Evolutionary conservation across 2,888 invertebrate genomes (phyloP).

Genomic region (Erannis defoliaria): DNA sequence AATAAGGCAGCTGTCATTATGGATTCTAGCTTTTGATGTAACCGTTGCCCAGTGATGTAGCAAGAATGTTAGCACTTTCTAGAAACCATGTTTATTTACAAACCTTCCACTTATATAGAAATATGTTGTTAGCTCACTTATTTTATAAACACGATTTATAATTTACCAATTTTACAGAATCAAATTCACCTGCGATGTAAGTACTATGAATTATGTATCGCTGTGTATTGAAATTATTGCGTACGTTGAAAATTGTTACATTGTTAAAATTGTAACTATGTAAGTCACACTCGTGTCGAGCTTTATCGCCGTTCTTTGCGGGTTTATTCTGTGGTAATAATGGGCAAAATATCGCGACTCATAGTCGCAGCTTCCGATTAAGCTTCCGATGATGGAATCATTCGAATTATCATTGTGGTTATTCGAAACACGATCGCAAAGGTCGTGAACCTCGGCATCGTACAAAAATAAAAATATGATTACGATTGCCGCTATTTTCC

Average conservation of each 20-base stretch:
- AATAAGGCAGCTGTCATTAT: background rate
- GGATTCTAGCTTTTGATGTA: background rate
- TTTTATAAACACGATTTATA: constrained; percentile 27
- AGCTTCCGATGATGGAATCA: constrained; percentile 49
- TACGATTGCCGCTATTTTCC: constrained; percentile 64
- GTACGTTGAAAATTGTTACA: constrained; percentile 13
- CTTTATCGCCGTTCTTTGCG: constrained; percentile 16
- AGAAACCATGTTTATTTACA: constrained; percentile 23
- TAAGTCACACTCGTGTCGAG: no score
- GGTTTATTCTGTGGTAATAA: constrained; percentile 7
- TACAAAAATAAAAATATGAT: constrained; percentile 44
- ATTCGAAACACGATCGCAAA: constrained; percentile 56
- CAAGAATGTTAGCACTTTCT: background rate
- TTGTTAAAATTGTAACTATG: no score
- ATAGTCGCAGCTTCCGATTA: constrained; percentile 41
- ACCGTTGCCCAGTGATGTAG: constrained; percentile 5
- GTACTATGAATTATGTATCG: constrained; percentile 13
- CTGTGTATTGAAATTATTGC: constrained; percentile 18
- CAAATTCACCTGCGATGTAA: constrained; percentile 27
- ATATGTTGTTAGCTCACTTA: constrained; percentile 8
- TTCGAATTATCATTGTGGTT: constrained; percentile 42
- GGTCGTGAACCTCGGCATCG: constrained; percentile 57
- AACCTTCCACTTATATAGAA: constrained; percentile 1
- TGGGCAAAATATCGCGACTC: constrained; percentile 4
- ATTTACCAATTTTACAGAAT: constrained; percentile 20